Percentiles rank a stretch among this genome's conserved stretches.
phyloP scores from a whole-genome alignment of 2,888 invertebrate species.

The Callyntrura guangdongensis region DNA sequence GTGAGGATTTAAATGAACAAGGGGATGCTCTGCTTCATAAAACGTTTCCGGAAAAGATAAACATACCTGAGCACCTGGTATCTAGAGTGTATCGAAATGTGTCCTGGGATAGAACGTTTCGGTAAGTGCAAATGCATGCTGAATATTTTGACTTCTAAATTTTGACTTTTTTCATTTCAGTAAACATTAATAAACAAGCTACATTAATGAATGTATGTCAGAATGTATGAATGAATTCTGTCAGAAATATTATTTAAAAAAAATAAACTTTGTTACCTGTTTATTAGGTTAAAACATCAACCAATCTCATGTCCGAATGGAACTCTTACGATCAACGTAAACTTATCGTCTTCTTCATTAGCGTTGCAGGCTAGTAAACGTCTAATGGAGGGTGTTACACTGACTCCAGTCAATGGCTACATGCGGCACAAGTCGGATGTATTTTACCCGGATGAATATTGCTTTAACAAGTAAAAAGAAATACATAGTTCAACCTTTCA shows the following conservation, averaged over 20 bases:
- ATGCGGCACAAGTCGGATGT: slow-evolving; percentile 78
- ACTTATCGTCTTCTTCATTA: slow-evolving; percentile 26
- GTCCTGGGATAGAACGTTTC: slow-evolving; percentile 42
- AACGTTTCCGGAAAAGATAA: slow-evolving; percentile 60
- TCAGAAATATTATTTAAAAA: slow-evolving; percentile 7
- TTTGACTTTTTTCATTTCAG: not conserved
- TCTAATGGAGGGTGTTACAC: not conserved
- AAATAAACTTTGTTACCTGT: not conserved
- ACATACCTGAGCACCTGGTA: slow-evolving; percentile 58
- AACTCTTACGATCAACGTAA: slow-evolving; percentile 59
- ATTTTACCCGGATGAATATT: slow-evolving; percentile 82
- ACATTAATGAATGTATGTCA: slow-evolving; percentile 7
- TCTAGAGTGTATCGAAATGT: slow-evolving; percentile 56
- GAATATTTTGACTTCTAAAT: not conserved
- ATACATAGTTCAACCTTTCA: no score
- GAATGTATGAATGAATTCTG: not conserved
- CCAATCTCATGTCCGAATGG: slow-evolving; percentile 75
- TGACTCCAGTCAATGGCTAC: slow-evolving; percentile 76
- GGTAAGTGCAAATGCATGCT: slow-evolving; percentile 5
- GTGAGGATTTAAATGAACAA: slow-evolving; percentile 2
- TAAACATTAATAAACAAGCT: not conserved
- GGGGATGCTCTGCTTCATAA: not conserved
- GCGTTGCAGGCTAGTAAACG: not conserved
- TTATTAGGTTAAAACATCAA: slow-evolving; percentile 58
- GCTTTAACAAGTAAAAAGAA: slow-evolving; percentile 79